These are phyloP conservation scores for Drosophila formosana DNA, from an alignment of 2,888 invertebrate species.

Conservation along the genomic window DNA sequence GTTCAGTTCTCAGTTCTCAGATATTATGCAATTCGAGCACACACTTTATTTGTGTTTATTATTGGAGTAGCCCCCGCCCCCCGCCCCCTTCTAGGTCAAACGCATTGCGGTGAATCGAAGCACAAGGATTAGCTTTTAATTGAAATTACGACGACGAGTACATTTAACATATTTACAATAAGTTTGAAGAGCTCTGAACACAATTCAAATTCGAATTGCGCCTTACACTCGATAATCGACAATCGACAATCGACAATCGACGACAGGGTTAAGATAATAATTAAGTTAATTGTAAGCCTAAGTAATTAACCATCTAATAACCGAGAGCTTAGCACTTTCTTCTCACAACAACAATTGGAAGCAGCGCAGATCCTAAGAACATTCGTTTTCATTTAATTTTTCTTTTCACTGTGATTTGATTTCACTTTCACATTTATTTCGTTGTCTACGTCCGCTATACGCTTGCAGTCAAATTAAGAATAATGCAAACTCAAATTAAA, in stretches of 20 bases:
- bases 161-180: background rate
- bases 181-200: background rate
- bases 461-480: background rate
- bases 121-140: slow-evolving; percentile 8
- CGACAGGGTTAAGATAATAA: slow-evolving; percentile 18
- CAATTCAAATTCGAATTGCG: too few relatives aligned
- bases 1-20: slow-evolving; percentile 1
- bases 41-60: background rate
- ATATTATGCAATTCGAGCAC: slow-evolving; percentile 15
- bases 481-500: background rate
- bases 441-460: background rate
- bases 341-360: slow-evolving; percentile 1
- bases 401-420: background rate
- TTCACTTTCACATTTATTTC: background rate
- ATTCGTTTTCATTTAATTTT: background rate
- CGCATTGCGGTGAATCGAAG: slow-evolving; percentile 22
- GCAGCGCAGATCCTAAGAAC: slow-evolving; percentile 8
- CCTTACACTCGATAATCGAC: background rate
- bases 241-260: background rate
- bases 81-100: background rate
- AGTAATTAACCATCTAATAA: slow-evolving; percentile 9
- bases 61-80: background rate
- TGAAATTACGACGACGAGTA: background rate
- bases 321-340: slow-evolving; percentile 3
- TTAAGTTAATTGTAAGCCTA: slow-evolving; percentile 31